A percentile compares a stretch with the other conserved stretches of the same genome.
phyloP scores from a whole-genome alignment of 2,113 vertebrate species.

The Macquaria australasica region DNA sequence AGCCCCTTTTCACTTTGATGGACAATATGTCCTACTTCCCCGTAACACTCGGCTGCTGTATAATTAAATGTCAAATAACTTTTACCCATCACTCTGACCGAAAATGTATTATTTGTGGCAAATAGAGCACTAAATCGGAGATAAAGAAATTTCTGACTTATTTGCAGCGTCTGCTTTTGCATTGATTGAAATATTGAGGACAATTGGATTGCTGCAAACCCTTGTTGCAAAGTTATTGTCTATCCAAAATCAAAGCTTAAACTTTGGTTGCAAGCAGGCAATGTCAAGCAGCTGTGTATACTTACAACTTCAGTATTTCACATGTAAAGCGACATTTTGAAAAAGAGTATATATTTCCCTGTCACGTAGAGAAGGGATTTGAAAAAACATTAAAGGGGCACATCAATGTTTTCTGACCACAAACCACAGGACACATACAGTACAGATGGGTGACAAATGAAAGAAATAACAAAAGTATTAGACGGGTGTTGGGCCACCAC shows the following conservation, averaged over 20 bases:
- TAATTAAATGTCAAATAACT: constrained; percentile 77
- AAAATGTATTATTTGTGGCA: constrained; percentile 59
- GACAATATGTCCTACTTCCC: constrained; percentile 70
- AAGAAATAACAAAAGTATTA: neutral
- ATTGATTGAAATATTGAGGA: constrained; percentile 56
- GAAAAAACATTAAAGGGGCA: neutral
- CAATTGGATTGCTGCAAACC: constrained; percentile 37
- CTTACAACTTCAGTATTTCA: constrained; percentile 8
- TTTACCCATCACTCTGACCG: constrained; percentile 30
- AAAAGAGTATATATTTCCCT: neutral
- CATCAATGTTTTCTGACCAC: neutral
- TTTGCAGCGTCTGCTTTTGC: constrained; percentile 44
- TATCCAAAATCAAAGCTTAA: constrained; percentile 36
- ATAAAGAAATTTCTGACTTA: constrained; percentile 9
- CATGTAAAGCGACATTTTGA: neutral
- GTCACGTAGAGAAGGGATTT: neutral
- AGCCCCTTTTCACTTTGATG: constrained; percentile 63
- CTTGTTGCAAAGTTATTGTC: constrained; percentile 33
- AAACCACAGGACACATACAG: neutral
- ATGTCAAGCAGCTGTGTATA: constrained; percentile 1
- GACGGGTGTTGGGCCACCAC: neutral
- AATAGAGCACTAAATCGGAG: constrained; percentile 53
- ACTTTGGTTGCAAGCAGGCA: constrained; percentile 24
- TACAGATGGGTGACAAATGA: neutral
- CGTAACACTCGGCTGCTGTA: constrained; percentile 52